Evolutionary conservation across 2,797 vertebrate species (phyloP).

Genomic region (Microtus agrestis): DNA sequence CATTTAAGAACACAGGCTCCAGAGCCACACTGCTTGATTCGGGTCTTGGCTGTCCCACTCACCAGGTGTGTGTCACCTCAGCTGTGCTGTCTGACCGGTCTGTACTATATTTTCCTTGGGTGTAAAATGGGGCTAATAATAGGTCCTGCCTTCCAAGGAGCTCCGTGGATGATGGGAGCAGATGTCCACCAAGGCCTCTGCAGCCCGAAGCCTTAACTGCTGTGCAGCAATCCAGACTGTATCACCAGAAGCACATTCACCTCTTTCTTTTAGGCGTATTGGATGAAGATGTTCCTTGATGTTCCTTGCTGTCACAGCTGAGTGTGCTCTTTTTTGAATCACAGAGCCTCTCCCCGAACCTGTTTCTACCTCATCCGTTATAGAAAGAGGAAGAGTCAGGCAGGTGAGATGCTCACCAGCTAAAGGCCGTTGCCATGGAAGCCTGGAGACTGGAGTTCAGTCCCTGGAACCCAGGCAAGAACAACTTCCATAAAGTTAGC

Average conservation of each 20-base stretch:
- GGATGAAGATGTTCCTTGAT: background rate
- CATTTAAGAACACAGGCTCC: background rate
- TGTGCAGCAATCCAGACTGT: background rate
- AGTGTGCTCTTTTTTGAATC: background rate
- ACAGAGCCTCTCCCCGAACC: background rate
- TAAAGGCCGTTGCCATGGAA: background rate
- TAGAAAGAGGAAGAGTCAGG: background rate
- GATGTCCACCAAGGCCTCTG: background rate
- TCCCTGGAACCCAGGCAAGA: background rate
- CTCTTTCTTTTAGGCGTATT: background rate
- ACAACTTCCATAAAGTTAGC: background rate
- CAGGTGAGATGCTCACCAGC: background rate
- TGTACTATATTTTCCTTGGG: background rate
- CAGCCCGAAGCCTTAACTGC: background rate
- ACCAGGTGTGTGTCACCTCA: background rate
- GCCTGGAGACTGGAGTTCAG: background rate
- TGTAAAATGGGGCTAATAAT: background rate
- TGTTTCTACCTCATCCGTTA: background rate
- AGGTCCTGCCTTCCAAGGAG: background rate
- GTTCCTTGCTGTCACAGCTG: background rate
- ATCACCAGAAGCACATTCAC: background rate
- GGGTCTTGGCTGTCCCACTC: background rate
- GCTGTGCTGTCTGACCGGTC: background rate
- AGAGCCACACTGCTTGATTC: background rate
- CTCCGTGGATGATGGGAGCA: slow-evolving; percentile 2